Evolutionary conservation across 2,888 invertebrate species (phyloP), one percentile per base, ranked within the genome.

Genomic region (Seira ritae): DNA sequence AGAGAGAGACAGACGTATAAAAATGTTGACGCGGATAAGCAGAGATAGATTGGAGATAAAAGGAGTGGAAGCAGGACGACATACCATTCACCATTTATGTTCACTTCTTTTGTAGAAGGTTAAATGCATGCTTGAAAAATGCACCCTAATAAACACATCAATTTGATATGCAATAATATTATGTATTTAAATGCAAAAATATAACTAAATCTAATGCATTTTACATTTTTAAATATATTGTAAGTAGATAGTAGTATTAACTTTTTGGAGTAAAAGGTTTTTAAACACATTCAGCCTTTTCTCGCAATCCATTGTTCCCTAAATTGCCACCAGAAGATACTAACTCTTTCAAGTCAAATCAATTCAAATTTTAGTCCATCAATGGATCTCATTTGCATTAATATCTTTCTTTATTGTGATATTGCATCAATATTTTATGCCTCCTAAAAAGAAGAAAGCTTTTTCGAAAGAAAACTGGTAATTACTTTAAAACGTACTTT

Each of bases 61-160:
- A 76, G 76, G 81, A 82, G 76, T 76, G 76, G 72, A 82, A 72
- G 66, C 66, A 76, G 71, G 55, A 46, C 60, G 37, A 81, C 75
- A 70, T 72, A 72, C 68, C 76, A 24, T 62, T 62, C 50, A 74
- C 80, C 65, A 70, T 81, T 75, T 75, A 46, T 17, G 60, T 31
- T 31, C 31, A 8, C 31, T 31, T 31, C 60, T 69, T 81, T 55
- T 17, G 6, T 15, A 31, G 75, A 71, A 81, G 81, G 81, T 76
- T 75, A 81, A 75, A 65, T 75, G 37, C 50, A 74, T 81, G 80
- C 70, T 75, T 23, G 19, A 60, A 72, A 76, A 82, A 82, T 71
- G 50, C 50, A 82, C 20, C 42, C 6, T 8, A 42, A 42, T 8
- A 42, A 17, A 55, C 15, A 55, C 12, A 8, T 31, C 22, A 71